Evolutionary conservation across 2,113 vertebrate genomes (phyloP).

Genomic region (Octodon degus): DNA sequence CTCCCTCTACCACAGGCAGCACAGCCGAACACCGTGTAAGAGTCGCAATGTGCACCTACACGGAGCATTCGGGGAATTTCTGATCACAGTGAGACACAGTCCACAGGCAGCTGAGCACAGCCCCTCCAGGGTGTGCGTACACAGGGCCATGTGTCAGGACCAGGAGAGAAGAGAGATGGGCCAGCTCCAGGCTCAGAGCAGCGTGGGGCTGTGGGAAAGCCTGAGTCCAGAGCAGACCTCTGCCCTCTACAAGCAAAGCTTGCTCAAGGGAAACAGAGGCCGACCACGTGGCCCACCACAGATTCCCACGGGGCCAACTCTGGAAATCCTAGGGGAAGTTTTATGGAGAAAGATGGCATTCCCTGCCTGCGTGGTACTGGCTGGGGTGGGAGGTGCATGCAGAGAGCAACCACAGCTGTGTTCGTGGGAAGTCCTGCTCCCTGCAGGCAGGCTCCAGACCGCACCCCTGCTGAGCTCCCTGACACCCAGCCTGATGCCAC

Average conservation of each 20-base stretch:
- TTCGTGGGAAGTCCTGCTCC: background rate
- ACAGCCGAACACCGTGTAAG: accelerated
- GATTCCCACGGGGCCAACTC: background rate
- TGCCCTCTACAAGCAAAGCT: background rate
- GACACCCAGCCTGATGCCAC: background rate
- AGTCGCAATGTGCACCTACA: too few relatives aligned
- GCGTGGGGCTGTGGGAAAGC: background rate
- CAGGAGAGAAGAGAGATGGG: too few relatives aligned
- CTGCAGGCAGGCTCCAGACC: background rate
- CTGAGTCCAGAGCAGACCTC: background rate
- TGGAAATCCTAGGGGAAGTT: background rate
- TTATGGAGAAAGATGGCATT: background rate
- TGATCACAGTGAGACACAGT: background rate
- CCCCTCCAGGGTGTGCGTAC: background rate
- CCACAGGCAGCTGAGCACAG: background rate
- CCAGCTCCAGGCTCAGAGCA: background rate
- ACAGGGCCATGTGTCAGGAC: background rate
- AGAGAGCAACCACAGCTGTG: background rate
- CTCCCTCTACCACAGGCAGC: background rate
- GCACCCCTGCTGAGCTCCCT: background rate
- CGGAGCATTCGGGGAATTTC: background rate
- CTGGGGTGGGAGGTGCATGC: background rate
- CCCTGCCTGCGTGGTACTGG: background rate
- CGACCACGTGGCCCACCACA: background rate
- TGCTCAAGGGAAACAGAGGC: background rate